Percentiles rank a stretch among this genome's conserved stretches.
These are phyloP conservation scores for Thymelicus lineola DNA, from an alignment of 2,888 invertebrate species.

Conservation along the genomic window DNA sequence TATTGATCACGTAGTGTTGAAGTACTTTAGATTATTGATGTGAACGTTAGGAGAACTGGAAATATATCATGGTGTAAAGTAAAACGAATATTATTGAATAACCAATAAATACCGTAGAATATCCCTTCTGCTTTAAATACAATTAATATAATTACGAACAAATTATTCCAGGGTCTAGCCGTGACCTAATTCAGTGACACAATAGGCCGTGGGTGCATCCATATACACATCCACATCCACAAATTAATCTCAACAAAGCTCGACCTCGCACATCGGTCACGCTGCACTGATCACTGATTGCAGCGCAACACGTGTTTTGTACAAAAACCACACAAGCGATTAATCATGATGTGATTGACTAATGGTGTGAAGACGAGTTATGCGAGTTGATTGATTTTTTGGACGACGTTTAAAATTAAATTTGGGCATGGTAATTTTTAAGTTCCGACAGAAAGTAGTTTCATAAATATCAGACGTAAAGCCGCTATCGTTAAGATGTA, in stretches of 20 bases:
- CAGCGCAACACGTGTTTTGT: conserved; percentile 15
- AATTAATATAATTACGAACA: too few species aligned
- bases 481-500: too few species aligned
- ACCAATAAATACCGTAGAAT: too few species aligned
- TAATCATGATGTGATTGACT: not conserved
- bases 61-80: too few species aligned
- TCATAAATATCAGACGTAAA: too few species aligned
- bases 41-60: too few species aligned
- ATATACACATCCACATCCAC: not conserved
- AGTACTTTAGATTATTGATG: too few species aligned
- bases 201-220: conserved; percentile 28
- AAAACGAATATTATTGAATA: too few species aligned
- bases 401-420: not conserved
- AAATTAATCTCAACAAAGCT: conserved; percentile 3
- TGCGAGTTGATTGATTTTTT: not conserved
- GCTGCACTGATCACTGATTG: conserved; percentile 23
- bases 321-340: not conserved
- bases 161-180: conserved; percentile 5
- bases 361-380: not conserved
- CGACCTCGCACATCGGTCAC: conserved; percentile 31
- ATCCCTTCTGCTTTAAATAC: too few species aligned
- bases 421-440: too few species aligned
- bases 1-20: too few species aligned
- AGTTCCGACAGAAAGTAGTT: too few species aligned
- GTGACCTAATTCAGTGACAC: conserved; percentile 22